A percentile compares a stretch with the other conserved stretches of the same genome.
Evolutionary conservation across 2,888 invertebrate species (phyloP).

Genomic region (Dilophus febrilis): DNA sequence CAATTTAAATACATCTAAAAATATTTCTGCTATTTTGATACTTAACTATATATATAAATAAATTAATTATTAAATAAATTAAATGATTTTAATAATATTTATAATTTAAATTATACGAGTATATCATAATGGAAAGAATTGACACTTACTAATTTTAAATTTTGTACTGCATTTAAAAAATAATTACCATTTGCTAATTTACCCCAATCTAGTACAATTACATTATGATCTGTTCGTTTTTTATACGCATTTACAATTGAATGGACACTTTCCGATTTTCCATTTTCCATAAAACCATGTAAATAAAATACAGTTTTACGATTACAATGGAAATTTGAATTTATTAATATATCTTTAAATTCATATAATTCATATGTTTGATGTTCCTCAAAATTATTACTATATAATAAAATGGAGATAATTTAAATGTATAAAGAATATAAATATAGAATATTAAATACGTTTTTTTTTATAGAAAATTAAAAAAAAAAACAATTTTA

Average conservation of each 20-base stretch:
- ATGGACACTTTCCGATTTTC: slow-evolving; percentile 33
- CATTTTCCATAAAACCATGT: slow-evolving; percentile 34
- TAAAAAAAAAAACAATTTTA: slow-evolving; percentile 1
- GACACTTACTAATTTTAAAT: slow-evolving; percentile 34
- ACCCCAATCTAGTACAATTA: slow-evolving; percentile 35
- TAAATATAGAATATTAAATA: not conserved
- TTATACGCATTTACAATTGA: slow-evolving; percentile 32
- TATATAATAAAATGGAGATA: slow-evolving; percentile 6
- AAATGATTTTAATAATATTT: too few relatives aligned
- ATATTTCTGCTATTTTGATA: slow-evolving; percentile 19
- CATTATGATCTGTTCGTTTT: slow-evolving; percentile 30
- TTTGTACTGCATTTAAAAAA: slow-evolving; percentile 40
- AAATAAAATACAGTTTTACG: slow-evolving; percentile 32
- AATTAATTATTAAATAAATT: not conserved
- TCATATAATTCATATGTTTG: slow-evolving; percentile 20
- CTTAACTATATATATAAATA: slow-evolving; percentile 15
- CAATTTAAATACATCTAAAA: slow-evolving; percentile 22
- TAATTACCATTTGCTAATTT: slow-evolving; percentile 36
- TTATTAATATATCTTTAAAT: slow-evolving; percentile 21
- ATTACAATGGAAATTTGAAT: slow-evolving; percentile 29
- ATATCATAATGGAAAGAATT: too few relatives aligned
- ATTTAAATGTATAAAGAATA: too few relatives aligned
- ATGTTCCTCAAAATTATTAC: slow-evolving; percentile 21
- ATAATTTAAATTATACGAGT: too few relatives aligned
- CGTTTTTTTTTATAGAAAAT: not conserved